Percentiles rank a stretch among this genome's conserved stretches.
Conservation (phyloP, 2,797 vertebrate species). For the Sebastes alutus region DNA sequence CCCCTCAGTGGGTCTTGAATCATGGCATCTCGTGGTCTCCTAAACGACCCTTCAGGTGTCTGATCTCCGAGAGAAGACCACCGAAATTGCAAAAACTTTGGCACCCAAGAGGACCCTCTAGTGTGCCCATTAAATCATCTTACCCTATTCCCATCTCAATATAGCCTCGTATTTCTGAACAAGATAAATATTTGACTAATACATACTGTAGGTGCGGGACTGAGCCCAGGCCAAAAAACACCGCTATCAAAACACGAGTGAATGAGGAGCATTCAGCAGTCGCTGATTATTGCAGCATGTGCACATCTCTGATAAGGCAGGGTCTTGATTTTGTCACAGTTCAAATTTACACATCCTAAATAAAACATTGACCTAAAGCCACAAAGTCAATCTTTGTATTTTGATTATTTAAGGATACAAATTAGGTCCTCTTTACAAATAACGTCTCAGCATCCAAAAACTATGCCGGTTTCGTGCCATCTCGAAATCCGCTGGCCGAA, state of each 20-base stretch:
- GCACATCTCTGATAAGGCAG: constrained; percentile 66
- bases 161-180: constrained; percentile 82
- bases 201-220: constrained; percentile 80
- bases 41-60: constrained; percentile 72
- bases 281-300: constrained; percentile 70
- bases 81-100: constrained; percentile 78
- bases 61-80: constrained; percentile 79
- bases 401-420: constrained; percentile 41
- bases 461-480: neutral
- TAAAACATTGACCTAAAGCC: constrained; percentile 37
- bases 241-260: constrained; percentile 71
- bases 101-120: constrained; percentile 71
- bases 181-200: constrained; percentile 88
- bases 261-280: constrained; percentile 81
- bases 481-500: constrained; percentile 1
- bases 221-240: constrained; percentile 79
- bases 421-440: constrained; percentile 18
- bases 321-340: constrained; percentile 52
- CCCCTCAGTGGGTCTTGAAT: constrained; percentile 76
- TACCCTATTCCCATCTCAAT: constrained; percentile 80
- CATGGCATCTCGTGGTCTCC: constrained; percentile 71
- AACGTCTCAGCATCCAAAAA: neutral
- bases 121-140: constrained; percentile 84
- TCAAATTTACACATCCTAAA: constrained; percentile 43
- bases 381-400: constrained; percentile 24